Base-by-base conservation (phyloP, 2,113 vertebrate species). In the Rostratula benghalensis region DNA sequence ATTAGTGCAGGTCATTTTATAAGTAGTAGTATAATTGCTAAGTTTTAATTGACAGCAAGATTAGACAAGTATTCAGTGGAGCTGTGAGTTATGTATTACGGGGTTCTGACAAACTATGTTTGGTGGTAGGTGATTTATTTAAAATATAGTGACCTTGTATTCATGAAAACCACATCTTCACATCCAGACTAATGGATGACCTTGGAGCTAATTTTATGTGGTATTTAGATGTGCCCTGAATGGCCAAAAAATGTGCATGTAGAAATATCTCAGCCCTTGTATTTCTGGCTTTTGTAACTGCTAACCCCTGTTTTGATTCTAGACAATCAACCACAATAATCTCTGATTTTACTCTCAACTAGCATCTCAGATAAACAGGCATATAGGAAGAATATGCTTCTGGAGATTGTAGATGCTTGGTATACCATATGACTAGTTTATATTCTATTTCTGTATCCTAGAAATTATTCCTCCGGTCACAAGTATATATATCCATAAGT, bases 71-170 rank as follows among this genome's bases (percentile, higher is more conserved):
- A 33, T 54, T 87, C n/a, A 60, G 53, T 51, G 74, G 39, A 71
- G 43, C 15, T 75, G 16, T 59, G 43, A 21, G 65, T 82, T 68
- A 71, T 30, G 4, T 31, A 64, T 51, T 73, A 60, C 15, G 25
- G 33, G 18, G 30, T 64, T 77, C 35, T 4, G 2, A 54, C 35
- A 75, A 87, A 59, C n/a, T 53, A 30, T 2, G 0, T 41, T 67
- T 87, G 19, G 33, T 68, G 14, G 23, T 35, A 79, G 50, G 54
- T 1, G 0, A 74, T 57, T 53, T 69, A 56, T 45, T 73, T 89
- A 78, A 87, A 84, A 87, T 91, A 82, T 14, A 64, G 39, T 85
- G 68, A 94, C 30, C 27, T 71, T 60, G 68, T 65, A 67, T 64
- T 81, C 7, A 70, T 13, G 21, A 87, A 93, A 87, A 63, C 28